Base-by-base conservation (phyloP, 2,113 vertebrate species). In the Aleadryas rufinucha region DNA sequence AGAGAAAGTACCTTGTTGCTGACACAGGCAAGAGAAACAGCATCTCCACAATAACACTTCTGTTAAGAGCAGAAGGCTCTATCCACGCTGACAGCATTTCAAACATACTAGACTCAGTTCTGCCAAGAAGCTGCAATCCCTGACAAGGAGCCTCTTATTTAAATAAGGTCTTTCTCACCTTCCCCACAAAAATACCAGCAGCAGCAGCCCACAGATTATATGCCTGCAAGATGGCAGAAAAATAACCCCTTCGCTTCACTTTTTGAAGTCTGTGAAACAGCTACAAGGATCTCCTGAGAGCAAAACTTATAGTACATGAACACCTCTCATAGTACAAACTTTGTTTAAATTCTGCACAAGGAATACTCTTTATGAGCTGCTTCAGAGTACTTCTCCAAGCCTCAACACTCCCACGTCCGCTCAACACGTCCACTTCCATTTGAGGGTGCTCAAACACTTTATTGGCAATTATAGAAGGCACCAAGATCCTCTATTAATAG, bases 11-110 rank as follows among this genome's bases (percentile, higher is more conserved):
- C 92, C 76, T 89, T 71, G 56, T 14, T 93, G 49, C 60, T 90
- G 88, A 81, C 88, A 95, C 39, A 70, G 41, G 83, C 92, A 87
- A 88, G 76, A 88, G 79, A 54, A 94, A 86, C 64, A 68, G 79
- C 88, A 80, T 70, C 76, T 90, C 85, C 37, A 45, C 64, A 86
- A 8, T 35, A 93, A 94, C 81, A 90, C 88, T 79, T 94, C 75
- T 84, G 82, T 81, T 81, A 37, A 35, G 63, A 95, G 90, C 88
- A 96, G 92, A 94, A 92, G 76, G 90, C 33, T 92, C 59, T 54
- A 50, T 53, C 76, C 56, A 28, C n/a, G 61, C 47, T 33, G 71
- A 85, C 85, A 94, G 79, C 63, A 63, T 70, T 88, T 72, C 14
- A 20, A 95, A 84, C 75, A 84, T 28, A 42, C 49, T 16, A 22